Conservation (phyloP, 2,113 vertebrate genomes). For the Todiramphus saurophagus region DNA sequence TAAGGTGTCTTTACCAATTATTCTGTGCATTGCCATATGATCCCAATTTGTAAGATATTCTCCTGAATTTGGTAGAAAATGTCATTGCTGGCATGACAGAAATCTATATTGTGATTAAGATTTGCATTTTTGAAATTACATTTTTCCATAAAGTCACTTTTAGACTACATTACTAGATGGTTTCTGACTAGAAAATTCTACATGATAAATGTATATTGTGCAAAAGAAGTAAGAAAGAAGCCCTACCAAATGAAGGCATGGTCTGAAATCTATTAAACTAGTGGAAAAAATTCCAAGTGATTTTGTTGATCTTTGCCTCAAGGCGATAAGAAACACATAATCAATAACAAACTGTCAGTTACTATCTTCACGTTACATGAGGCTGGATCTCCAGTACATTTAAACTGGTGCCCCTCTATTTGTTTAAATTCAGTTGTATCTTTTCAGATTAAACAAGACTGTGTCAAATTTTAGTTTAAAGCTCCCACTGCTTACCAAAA, state of each 20-base stretch:
- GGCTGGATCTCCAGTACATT: not conserved
- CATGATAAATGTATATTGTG: not conserved
- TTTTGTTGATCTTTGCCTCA: not conserved
- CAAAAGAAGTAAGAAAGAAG: not conserved
- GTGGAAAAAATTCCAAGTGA: not conserved
- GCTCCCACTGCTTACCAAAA: not conserved
- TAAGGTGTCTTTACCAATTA: not conserved
- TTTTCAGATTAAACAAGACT: not conserved
- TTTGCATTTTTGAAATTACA: not conserved
- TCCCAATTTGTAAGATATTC: not conserved
- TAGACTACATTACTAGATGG: not conserved
- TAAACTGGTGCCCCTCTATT: not conserved
- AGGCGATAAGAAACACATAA: not conserved
- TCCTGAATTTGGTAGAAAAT: not conserved
- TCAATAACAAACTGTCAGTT: not conserved
- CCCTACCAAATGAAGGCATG: not conserved
- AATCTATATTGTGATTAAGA: not conserved
- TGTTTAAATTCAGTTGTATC: not conserved
- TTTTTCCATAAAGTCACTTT: not conserved
- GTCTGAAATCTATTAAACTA: not conserved
- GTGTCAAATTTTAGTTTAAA: not conserved
- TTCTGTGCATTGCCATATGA: not conserved
- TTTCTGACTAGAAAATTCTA: not conserved
- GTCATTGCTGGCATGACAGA: not conserved
- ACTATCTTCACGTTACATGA: not conserved